These are phyloP conservation scores for Zosterops pallidus DNA, from an alignment of 2,113 vertebrate species.

Conservation along the genomic window DNA sequence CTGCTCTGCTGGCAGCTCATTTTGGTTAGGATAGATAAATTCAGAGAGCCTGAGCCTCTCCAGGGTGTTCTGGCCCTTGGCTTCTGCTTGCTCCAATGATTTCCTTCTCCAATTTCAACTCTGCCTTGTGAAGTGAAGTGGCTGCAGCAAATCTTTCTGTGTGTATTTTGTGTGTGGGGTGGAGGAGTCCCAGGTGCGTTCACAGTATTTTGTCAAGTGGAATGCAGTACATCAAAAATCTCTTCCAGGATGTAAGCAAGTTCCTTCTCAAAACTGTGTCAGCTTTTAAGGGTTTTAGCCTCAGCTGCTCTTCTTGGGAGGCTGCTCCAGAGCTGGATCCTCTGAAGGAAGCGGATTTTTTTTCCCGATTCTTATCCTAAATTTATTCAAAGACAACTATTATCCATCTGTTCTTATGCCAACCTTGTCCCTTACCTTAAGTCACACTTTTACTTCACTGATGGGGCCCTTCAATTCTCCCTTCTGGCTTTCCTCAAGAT, in stretches of 20 bases:
- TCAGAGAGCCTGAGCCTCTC: not conserved
- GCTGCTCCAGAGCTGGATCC: not conserved
- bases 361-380: not conserved
- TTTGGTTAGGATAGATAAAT: not conserved
- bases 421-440: not conserved
- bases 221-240: not conserved
- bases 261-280: not conserved
- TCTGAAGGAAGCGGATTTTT: not conserved
- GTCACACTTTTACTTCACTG: not conserved
- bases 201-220: not conserved
- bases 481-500: not conserved
- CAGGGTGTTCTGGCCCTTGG: not conserved
- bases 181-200: not conserved
- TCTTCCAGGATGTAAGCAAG: not conserved
- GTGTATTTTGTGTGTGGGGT: fast-evolving
- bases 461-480: not conserved
- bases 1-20: not conserved
- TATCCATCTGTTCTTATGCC: not conserved
- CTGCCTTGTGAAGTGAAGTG: not conserved
- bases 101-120: not conserved
- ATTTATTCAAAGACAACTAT: not conserved
- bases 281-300: not conserved
- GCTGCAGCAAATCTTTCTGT: not conserved
- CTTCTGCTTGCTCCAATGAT: not conserved
- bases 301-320: not conserved